Evolutionary conservation across 2,113 vertebrate genomes (phyloP).

Genomic region (Saccopteryx bilineata): DNA sequence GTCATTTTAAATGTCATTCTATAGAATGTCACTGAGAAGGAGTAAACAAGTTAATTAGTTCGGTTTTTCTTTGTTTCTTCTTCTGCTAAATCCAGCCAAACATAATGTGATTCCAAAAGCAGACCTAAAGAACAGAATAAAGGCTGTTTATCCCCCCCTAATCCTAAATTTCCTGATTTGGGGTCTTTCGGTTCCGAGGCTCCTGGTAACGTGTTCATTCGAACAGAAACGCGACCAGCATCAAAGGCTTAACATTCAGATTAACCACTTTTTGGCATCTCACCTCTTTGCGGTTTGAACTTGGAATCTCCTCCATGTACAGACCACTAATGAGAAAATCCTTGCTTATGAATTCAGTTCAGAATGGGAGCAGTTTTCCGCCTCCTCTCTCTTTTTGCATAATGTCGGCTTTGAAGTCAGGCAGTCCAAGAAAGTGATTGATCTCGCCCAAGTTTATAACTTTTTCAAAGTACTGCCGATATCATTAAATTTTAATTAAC

Average conservation of each 20-base stretch:
- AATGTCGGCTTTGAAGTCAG: conserved; percentile 96
- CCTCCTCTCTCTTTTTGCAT: conserved; percentile 88
- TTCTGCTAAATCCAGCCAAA: conserved; percentile 83
- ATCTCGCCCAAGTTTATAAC: conserved; percentile 98
- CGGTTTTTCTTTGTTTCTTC: conserved; percentile 67
- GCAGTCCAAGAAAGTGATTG: conserved; percentile 96
- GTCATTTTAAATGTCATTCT: conserved; percentile 85
- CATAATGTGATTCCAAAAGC: conserved; percentile 72
- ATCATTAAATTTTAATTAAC: conserved; percentile 99
- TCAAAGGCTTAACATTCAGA: conserved; percentile 85
- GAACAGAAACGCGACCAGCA: conserved; percentile 74
- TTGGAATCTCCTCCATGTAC: conserved; percentile 88
- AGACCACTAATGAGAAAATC: conserved; percentile 91
- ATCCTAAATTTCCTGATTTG: conserved; percentile 76
- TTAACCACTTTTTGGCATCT: conserved; percentile 86
- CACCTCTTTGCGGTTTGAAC: conserved; percentile 87
- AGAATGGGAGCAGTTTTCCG: conserved; percentile 85
- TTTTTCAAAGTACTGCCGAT: conserved; percentile 96
- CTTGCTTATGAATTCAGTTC: conserved; percentile 91
- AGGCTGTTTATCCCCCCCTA: conserved; percentile 69
- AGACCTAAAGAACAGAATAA: conserved; percentile 58
- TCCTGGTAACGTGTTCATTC: conserved; percentile 77
- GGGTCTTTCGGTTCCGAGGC: conserved; percentile 60
- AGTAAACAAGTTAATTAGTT: conserved; percentile 88
- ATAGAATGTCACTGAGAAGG: conserved; percentile 81